Evolutionary conservation across 2,797 vertebrate genomes (phyloP), one percentile per base, ranked within the genome.

Genomic region (Urocyon cinereoargenteus): DNA sequence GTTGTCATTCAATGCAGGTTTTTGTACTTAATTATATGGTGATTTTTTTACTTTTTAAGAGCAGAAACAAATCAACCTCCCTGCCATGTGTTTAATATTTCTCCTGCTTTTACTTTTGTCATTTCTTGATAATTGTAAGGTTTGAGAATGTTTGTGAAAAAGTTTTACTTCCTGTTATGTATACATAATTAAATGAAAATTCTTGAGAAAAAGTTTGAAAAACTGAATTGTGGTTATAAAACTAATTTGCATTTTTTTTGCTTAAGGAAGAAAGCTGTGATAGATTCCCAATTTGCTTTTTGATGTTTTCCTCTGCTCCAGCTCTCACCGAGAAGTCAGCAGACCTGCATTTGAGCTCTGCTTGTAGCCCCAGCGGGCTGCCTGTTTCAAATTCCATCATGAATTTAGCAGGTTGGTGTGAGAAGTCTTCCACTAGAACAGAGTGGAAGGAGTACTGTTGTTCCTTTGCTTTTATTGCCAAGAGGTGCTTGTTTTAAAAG

Each of bases 1-100:
- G 98, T 98, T 98, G 98, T 98, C 99, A 99, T 98, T 99, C 98
- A 98, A 97, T 98, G 98, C 98, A 99, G 99, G 98, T 98, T 99
- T 99, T 99, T 99, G 98, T 99, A 99, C 98, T 98, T 98, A 98
- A 98, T 98, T 98, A 97, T 98, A 98, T 94, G 98, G 98, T 98
- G 98, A 98, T 98, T 99, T 99, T 98, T 98, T 99, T 98, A 98
- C 98, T 99, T 98, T 98, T 98, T 99, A 98, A 98, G 98, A 98
- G 98, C 98, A 98, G 98, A 98, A 98, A 97, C 88, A 36, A 98
- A 98, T 95, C 97, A 90, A 93, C 95, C 95, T 97, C 81, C 92
- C 98, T 83, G 24, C 92, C 97, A 97, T 98, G 97, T 98, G 97
- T 98, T 98, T 98, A 98, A 98, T 98, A 98, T 98, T 97, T 96